These are phyloP conservation scores for Rhadina sibilatrix DNA, from an alignment of 2,113 vertebrate species.

Conservation along the genomic window DNA sequence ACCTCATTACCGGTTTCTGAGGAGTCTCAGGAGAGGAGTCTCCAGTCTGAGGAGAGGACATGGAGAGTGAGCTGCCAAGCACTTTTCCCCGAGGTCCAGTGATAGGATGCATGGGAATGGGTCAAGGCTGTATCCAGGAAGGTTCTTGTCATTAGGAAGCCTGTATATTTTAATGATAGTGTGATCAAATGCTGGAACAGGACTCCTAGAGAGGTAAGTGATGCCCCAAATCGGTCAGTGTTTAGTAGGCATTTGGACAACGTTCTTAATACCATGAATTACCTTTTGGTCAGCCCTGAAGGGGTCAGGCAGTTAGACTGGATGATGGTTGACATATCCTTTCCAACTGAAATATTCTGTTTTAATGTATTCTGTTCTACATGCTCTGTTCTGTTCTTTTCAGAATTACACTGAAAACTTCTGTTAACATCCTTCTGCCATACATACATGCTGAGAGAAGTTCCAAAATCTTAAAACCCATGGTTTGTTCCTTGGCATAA, in stretches of 20 bases:
- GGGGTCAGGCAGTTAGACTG: background rate
- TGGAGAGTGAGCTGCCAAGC: background rate
- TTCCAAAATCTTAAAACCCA: background rate
- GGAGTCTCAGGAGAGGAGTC: background rate
- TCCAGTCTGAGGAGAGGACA: background rate
- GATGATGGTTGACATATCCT: rapidly evolving
- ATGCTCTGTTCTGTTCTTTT: background rate
- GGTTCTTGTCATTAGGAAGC: background rate
- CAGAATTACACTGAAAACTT: background rate
- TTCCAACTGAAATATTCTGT: background rate
- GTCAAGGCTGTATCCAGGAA: background rate
- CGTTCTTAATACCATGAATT: background rate
- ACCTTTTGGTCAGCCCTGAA: background rate
- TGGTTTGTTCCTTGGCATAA: background rate
- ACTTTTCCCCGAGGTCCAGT: no score
- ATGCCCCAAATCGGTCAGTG: background rate
- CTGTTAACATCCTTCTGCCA: background rate
- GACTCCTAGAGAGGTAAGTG: background rate
- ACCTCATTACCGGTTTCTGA: background rate
- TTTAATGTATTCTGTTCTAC: background rate
- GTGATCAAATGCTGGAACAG: background rate
- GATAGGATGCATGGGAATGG: rapidly evolving
- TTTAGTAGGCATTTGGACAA: background rate
- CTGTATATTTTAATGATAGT: background rate
- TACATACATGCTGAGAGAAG: background rate